Evolutionary conservation across 2,888 invertebrate species (phyloP), one percentile per base, ranked within the genome.

Genomic region (Lithophane socia): DNA sequence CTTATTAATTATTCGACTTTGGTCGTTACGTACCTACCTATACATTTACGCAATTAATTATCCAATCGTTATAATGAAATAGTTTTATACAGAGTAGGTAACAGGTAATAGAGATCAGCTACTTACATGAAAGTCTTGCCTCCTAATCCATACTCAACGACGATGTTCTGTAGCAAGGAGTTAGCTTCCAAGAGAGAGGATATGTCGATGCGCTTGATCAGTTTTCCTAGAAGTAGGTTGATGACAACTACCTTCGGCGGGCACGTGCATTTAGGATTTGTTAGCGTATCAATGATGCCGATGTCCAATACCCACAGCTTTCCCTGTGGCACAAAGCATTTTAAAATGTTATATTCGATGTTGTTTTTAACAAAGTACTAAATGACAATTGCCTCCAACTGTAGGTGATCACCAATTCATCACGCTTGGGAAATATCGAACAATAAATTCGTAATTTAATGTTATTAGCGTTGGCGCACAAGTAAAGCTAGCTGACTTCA

Each of bases 271-370:
- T 97, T 95, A 0, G 98, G 98, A 1, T 97, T 95, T 78, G 97
- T 97, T 75, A 98, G 88, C 0, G 98, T 97, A 84, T 98, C 97
- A 0, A 98, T 97, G 65, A 98, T 97, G 21, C 98, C 98, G 18
- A 97, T 97, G 90, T 98, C 98, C 80, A 98, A 93, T 0, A 97
- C 97, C 98, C 98, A 98, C 13, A 98, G 94, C 81, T 97, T 97
- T 67, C 97, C 97, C 92, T 98, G 97, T 73, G 16, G 56, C 83
- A 37, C 58, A 75, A 67, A 81, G 3, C n/a, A 66, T 64, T 69
- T 77, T 58, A 21, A 56, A 58, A 61, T 61, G 29, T 61, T 37
- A 24, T 13, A 24, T 47, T 69, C 5, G 1, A 73, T 16, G 1
- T 13, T 13, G n/a, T 37, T 42, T 75, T 24, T 10, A 24, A 18